A percentile compares a stretch with the other conserved stretches of the same genome.
Evolutionary conservation across 2,888 invertebrate genomes (phyloP).

Genomic region (Agrypnus murinus): DNA sequence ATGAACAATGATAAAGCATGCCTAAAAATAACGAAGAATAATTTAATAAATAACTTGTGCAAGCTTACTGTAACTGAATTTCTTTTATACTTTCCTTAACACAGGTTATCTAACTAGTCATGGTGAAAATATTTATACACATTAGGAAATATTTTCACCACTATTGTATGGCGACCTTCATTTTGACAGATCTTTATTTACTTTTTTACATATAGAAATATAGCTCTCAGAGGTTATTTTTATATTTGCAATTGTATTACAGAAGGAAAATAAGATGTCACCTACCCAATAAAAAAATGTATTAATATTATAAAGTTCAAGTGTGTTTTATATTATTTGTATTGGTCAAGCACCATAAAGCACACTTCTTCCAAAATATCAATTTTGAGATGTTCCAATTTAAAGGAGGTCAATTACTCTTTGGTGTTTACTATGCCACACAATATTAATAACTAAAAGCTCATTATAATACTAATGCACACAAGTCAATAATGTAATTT

Average conservation of each 20-base stretch:
- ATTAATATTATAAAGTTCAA: too few species aligned
- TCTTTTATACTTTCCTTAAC: slow-evolving; percentile 17
- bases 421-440: slow-evolving; percentile 13
- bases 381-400: slow-evolving; percentile 24
- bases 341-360: slow-evolving; percentile 1
- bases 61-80: background rate
- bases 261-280: too few species aligned
- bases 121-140: slow-evolving; percentile 1
- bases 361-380: slow-evolving; percentile 13
- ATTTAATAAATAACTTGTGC: background rate
- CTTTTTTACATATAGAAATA: background rate
- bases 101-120: background rate
- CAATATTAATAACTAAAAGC: background rate
- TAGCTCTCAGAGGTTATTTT: slow-evolving; percentile 8
- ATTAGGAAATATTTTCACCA: background rate
- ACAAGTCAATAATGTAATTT: background rate
- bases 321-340: too few species aligned
- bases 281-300: too few species aligned
- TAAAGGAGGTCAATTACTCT: slow-evolving; percentile 37
- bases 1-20: background rate
- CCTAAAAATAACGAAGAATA: background rate
- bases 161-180: slow-evolving; percentile 21
- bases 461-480: background rate
- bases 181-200: slow-evolving; percentile 27
- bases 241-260: too few species aligned